Evolutionary conservation across 1,140 invertebrate genomes (phyloP).

Genomic region (Oryctes rhinoceros): DNA sequence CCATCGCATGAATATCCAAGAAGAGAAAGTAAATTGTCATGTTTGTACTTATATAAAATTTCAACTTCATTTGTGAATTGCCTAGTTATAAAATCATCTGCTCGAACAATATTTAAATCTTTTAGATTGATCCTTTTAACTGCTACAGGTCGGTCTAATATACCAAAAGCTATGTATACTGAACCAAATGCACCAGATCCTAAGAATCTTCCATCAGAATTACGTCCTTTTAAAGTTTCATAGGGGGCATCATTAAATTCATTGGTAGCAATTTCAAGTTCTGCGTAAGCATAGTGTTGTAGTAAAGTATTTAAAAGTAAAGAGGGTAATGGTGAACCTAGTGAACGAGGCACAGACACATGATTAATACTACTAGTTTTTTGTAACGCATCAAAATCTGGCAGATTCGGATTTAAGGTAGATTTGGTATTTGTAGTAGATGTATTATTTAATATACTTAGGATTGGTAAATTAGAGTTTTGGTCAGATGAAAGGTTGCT

Average conservation of each 20-base stretch:
- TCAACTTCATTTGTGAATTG: slow-evolving; percentile 75
- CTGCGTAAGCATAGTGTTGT: slow-evolving; percentile 58
- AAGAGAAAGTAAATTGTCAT: slow-evolving; percentile 68
- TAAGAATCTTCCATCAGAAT: slow-evolving; percentile 62
- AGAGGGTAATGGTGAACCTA: slow-evolving; percentile 53
- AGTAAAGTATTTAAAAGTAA: slow-evolving; percentile 44
- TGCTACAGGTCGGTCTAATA: slow-evolving; percentile 64
- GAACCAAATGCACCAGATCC: slow-evolving; percentile 76
- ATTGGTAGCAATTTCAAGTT: slow-evolving; percentile 60
- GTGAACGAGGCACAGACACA: not conserved
- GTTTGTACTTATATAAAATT: slow-evolving; percentile 56
- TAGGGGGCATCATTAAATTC: slow-evolving; percentile 56
- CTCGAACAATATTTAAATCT: slow-evolving; percentile 58
- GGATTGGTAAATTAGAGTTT: slow-evolving; percentile 19
- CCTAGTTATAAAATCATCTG: slow-evolving; percentile 62
- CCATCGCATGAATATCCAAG: slow-evolving; percentile 73
- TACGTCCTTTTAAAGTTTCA: not conserved
- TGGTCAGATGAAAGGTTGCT: not conserved
- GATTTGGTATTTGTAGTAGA: not conserved
- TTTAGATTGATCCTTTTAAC: slow-evolving; percentile 68
- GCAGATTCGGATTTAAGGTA: not conserved
- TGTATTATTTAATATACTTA: slow-evolving; percentile 35
- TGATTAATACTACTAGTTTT: not conserved
- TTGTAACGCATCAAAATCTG: slow-evolving; percentile 17
- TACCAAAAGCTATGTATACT: slow-evolving; percentile 69